phyloP scores from a whole-genome alignment of 2,888 invertebrate species.

The Mesoligia furuncula region DNA sequence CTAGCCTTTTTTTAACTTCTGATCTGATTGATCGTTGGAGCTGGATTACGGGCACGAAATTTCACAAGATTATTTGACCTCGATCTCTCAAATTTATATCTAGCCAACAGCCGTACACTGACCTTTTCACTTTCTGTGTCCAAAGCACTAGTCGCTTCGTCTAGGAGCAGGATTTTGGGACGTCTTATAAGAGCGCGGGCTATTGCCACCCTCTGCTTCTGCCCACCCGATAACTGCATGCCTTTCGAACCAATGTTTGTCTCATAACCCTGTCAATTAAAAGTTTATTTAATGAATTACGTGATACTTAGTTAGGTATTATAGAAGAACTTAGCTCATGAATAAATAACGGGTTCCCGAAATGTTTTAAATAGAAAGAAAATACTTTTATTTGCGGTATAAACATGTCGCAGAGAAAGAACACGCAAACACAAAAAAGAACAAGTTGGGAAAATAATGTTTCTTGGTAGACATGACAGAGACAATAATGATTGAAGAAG shows the following conservation, averaged over 20 bases:
- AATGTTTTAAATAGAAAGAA: too few relatives aligned
- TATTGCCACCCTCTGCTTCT: conserved; percentile 96
- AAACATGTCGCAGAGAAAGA: too few relatives aligned
- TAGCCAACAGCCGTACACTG: conserved; percentile 17
- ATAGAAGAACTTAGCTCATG: not conserved
- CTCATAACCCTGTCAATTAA: conserved; percentile 93
- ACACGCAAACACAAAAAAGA: too few relatives aligned
- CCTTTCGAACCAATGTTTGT: conserved; percentile 94
- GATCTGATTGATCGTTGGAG: not conserved
- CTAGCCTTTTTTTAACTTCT: not conserved
- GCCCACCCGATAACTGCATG: conserved; percentile 94
- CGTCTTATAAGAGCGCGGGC: conserved; percentile 94
- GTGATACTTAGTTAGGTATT: not conserved
- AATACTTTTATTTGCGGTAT: too few relatives aligned
- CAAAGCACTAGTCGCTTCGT: conserved; percentile 96
- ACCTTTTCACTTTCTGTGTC: conserved; percentile 96
- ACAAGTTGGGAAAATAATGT: not conserved
- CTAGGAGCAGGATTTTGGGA: conserved; percentile 94
- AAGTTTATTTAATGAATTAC: not conserved
- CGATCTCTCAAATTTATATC: not conserved
- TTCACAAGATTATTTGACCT: not conserved
- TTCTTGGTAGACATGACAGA: not conserved
- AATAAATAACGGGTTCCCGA: not conserved
- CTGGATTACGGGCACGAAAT: not conserved
- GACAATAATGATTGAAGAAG: too few relatives aligned